These are phyloP conservation scores for Eupithecia dodoneata DNA, from an alignment of 2,888 invertebrate species.

Conservation along the genomic window DNA sequence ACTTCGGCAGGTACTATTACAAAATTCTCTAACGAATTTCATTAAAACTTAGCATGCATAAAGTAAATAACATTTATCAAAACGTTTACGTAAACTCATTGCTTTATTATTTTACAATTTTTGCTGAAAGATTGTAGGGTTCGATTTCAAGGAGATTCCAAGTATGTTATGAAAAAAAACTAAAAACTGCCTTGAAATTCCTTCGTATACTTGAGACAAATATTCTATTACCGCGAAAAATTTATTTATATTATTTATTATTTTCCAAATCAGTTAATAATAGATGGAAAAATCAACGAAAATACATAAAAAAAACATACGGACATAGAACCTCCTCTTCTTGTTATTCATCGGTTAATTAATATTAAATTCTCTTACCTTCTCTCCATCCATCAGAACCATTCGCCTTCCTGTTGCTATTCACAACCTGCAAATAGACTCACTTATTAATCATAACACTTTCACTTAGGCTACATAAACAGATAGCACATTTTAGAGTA, in stretches of 20 bases:
- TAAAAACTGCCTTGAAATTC: no score
- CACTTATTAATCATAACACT: constrained; percentile 50
- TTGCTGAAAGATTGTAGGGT: background rate
- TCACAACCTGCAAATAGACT: constrained; percentile 83
- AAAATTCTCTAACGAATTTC: background rate
- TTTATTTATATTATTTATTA: no score
- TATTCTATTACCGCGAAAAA: no score
- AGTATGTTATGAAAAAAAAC: no score
- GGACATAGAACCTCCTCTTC: no score
- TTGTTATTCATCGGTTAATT: background rate
- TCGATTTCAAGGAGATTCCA: no score
- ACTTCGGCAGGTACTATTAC: background rate
- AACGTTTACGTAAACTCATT: background rate
- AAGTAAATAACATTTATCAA: background rate
- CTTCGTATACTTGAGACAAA: no score
- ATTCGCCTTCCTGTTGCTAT: constrained; percentile 87
- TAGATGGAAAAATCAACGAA: no score
- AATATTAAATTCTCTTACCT: constrained; percentile 59
- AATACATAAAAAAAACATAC: no score
- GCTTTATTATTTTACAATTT: background rate
- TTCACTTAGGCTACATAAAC: constrained; percentile 39
- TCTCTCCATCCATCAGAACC: constrained; percentile 82
- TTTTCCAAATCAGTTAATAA: no score
- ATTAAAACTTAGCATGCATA: background rate
- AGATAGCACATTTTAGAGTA: background rate